A percentile compares a stretch with the other conserved stretches of the same genome.
phyloP scores from a whole-genome alignment of 2,888 invertebrate species.

The Rhynchonema sp. region DNA sequence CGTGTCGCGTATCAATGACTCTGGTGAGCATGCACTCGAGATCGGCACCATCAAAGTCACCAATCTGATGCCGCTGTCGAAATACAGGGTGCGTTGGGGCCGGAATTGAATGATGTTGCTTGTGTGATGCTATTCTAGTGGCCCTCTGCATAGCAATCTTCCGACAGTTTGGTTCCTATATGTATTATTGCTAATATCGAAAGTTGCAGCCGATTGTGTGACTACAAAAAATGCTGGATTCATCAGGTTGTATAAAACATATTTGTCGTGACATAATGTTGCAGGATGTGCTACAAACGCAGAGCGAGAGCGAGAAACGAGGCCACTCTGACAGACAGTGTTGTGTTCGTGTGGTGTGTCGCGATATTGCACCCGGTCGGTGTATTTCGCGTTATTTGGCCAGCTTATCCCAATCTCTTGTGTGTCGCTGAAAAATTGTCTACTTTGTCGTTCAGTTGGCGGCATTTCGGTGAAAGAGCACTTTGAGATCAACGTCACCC shows the following conservation, averaged over 20 bases:
- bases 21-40: slow-evolving; percentile 86
- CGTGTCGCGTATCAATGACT: slow-evolving; percentile 83
- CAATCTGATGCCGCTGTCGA: slow-evolving; percentile 77
- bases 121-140: no score
- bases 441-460: slow-evolving; percentile 48
- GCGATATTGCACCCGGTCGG: slow-evolving; percentile 56
- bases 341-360: slow-evolving; percentile 75
- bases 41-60: slow-evolving; percentile 84
- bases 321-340: slow-evolving; percentile 73
- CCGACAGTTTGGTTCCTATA: no score
- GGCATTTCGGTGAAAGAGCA: slow-evolving; percentile 97
- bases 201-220: no score
- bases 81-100: slow-evolving; percentile 54
- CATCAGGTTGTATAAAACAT: no score
- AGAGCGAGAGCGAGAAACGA: slow-evolving; percentile 51
- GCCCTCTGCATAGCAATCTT: no score
- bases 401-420: neutral
- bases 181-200: no score
- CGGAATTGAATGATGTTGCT: no score
- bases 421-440: neutral
- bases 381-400: slow-evolving; percentile 1
- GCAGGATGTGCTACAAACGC: slow-evolving; percentile 54
- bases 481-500: slow-evolving; percentile 92
- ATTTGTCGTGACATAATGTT: no score
- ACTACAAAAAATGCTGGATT: no score